Base-by-base conservation (phyloP, 2,113 vertebrate species). In the Salvelinus fontinalis region DNA sequence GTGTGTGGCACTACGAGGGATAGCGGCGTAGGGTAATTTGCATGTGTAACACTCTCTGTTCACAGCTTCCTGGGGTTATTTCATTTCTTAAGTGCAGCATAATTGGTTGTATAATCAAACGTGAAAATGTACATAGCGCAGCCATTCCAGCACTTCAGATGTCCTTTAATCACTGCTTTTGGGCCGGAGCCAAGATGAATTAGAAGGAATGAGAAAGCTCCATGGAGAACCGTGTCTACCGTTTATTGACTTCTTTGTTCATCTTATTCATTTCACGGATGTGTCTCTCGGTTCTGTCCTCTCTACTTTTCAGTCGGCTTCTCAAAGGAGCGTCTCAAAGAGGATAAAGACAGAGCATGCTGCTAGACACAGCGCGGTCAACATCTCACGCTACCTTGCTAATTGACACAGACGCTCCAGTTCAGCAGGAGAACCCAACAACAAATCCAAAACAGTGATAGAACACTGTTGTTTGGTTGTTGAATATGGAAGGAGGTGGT, bases 101-200 rank as follows among this genome's bases (percentile, higher is more conserved):
- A 95, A 95, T 94, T 95, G 94, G 94, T 94, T 92, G 94, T 92
- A 94, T 94, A 95, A 95, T 96, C 94, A 96, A 95, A 95, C 80
- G 89, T 87, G 90, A 93, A 89, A 93, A 92, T 67, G 90, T 93
- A 93, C 90, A 91, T 92, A 92, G 93, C 88, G 83, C 88, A 91
- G 90, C 90, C 87, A 93, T 89, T 91, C 51, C 81, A 87, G 88
- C 92, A 92, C 92, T 94, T 94, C 92, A 93, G 85, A 92, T 83
- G 91, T 91, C 90, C 94, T 96, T 95, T 96, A 94, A 95, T 96
- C 94, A 93, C 88, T 89, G 86, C 88, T 88, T 90, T 90, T 95
- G 93, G 93, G 92, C 83, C 89, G 67, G 84, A 80, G 93, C 93
- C 94, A 95, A 84, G 86, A 92, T 79, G 91, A 95, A 95, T 96